Base-by-base conservation (phyloP, 1,140 invertebrate genomes). In the Trissolcus basalis region DNA sequence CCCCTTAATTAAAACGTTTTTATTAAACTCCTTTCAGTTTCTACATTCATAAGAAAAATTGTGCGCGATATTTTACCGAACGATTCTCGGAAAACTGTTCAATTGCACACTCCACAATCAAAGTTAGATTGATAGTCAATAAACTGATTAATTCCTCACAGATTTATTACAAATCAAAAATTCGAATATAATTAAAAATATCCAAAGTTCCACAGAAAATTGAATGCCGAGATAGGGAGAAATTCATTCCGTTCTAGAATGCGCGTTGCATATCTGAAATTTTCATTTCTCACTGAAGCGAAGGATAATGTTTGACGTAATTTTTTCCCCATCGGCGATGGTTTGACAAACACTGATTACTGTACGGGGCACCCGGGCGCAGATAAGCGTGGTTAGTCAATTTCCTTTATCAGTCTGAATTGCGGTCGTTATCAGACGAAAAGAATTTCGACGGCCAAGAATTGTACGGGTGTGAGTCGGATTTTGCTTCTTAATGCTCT, bases 321-420 rank as follows among this genome's bases (percentile, higher is more conserved):
- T 55, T 70, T 49, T 69, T 55, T 61, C 11, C 44, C 32, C 50
- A 70, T 70, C 15, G 58, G 35, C 68, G 39, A 44, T 63, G 11
- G 78, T 74, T 80, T 82, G 79, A 82, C 78, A 82, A 82, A 83
- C 77, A 79, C 78, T 82, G 78, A 84, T 83, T 81, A 11, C 16
- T 41, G 16, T 35, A 13, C 32, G 41, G 59, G 16, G 48, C 11
- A 44, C 53, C 36, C 19, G 49, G 53, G 16, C 56, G 49, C 11
- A 67, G 78, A 80, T 79, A 82, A 81, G 69, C 50, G 55, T 36
- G 73, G 59, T 71, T 80, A 64, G 80, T 83, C 81, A 75, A 83
- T 81, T 82, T 75, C 70, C 74, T 82, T 82, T 83, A 85, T 83
- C 82, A 78, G 81, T 53, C 68, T 76, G 78, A 83, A 83, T 83